Percentiles rank a stretch among this genome's conserved stretches.
phyloP scores from a whole-genome alignment of 2,797 vertebrate genomes.

The Petrocephalus schoutedeni region DNA sequence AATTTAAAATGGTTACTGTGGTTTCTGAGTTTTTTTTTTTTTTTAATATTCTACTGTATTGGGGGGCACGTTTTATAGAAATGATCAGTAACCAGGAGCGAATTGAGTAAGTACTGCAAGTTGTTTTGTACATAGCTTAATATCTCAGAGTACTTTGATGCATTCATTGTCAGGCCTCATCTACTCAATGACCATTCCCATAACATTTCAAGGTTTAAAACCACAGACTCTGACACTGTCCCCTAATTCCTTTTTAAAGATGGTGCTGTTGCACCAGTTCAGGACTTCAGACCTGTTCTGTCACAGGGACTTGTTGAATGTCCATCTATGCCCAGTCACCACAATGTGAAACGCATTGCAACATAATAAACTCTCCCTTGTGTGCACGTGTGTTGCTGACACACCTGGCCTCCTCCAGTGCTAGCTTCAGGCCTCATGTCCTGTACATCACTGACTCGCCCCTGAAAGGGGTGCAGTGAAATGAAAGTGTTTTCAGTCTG shows the following conservation, averaged over 20 bases:
- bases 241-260: slow-evolving; percentile 25
- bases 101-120: background rate
- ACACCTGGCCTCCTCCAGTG: background rate
- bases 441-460: background rate
- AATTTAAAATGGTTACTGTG: background rate
- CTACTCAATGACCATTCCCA: slow-evolving; percentile 46
- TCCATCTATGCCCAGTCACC: slow-evolving; percentile 11
- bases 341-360: background rate
- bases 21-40: background rate
- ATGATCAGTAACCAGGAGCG: background rate
- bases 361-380: background rate
- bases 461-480: background rate
- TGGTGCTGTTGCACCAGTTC: slow-evolving; percentile 32
- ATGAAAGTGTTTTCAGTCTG: slow-evolving; percentile 2
- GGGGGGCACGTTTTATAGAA: background rate
- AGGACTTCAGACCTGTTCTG: slow-evolving; percentile 33
- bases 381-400: background rate
- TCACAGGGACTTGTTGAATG: slow-evolving; percentile 11
- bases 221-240: slow-evolving; percentile 44
- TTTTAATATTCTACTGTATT: background rate
- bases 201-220: slow-evolving; percentile 45
- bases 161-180: slow-evolving; percentile 47
- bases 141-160: slow-evolving; percentile 61
- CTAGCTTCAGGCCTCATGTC: background rate
- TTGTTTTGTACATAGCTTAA: background rate